Evolutionary conservation across 2,888 invertebrate genomes (phyloP), one percentile per base, ranked within the genome.

Genomic region (Patella ulyssiponensis): DNA sequence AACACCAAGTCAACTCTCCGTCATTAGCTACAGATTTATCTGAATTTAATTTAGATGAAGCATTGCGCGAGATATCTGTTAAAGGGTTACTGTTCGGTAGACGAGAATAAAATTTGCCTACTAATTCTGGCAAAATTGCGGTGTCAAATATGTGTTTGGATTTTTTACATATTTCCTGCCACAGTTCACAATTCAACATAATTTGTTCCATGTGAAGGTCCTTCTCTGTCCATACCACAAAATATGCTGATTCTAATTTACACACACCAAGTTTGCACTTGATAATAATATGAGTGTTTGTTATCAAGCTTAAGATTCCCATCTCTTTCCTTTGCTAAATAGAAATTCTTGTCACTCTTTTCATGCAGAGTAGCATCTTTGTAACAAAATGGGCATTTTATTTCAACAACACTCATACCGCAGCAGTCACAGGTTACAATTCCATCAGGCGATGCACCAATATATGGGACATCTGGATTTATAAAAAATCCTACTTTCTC

Each of bases 21-120:
- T 33, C 33, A 33, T 33, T 33, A 33, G 33, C 33, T 33, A 33
- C 4, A 4, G 0, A 33, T 3, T 2, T 33, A 33, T 33, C 33
- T 33, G 33, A 4, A 33, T 33, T 33, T 33, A 33, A 33, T 33
- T 2, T 33, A 33, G 3, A 33, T 33, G 33, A 33, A 2, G 33
- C 33, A 33, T 33, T 33, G 33, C 33, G 33, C 33, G 33, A 33
- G 33, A 33, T 4, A 33, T 33, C 33, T 33, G 33, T 33, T 33
- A 33, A 4, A 33, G 33, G 33, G 33, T 33, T 33, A 33, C 33
- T 33, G 33, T 33, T 33, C 33, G 4, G 4, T 4, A 33, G 4
- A 33, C 79, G 20, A 5, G 81, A 69, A 56, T 79, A 77, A 64
- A 77, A 77, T 58, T 78, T 78, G 14, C 79, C 81, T 20, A 81